These are phyloP conservation scores for Stercorarius parasiticus DNA, from an alignment of 2,113 vertebrate genomes.

Conservation along the genomic window DNA sequence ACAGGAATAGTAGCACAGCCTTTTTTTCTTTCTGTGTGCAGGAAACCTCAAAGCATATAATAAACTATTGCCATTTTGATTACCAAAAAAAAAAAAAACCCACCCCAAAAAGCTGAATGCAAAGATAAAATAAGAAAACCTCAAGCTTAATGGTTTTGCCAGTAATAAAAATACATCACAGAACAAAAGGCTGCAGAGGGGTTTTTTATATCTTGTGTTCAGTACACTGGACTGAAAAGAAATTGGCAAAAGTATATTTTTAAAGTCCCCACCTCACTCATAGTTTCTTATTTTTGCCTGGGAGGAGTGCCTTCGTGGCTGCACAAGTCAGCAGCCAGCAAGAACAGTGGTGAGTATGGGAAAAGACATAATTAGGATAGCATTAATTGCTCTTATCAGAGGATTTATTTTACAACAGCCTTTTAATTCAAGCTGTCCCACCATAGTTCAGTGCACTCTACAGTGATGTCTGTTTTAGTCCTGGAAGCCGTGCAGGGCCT, in stretches of 20 bases:
- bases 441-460: not conserved
- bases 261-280: not conserved
- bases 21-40: constrained; percentile 41
- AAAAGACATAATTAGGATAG: constrained; percentile 65
- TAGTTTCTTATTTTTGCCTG: constrained; percentile 9
- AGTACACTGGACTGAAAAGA: not conserved
- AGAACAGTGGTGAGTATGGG: constrained; percentile 3
- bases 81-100: not conserved
- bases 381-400: constrained; percentile 64
- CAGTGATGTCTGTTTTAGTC: not conserved
- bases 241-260: not conserved
- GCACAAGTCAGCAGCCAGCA: not conserved
- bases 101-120: not conserved
- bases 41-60: constrained; percentile 73
- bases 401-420: constrained; percentile 2
- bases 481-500: not conserved
- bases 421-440: not conserved
- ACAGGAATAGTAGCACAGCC: constrained; percentile 69
- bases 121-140: constrained; percentile 63
- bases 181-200: constrained; percentile 30
- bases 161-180: constrained; percentile 47
- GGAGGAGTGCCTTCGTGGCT: constrained; percentile 62
- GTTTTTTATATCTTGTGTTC: not conserved
- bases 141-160: constrained; percentile 41
- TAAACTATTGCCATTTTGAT: constrained; percentile 64